Evolutionary conservation across 1,140 invertebrate species (phyloP), one percentile per base, ranked within the genome.

Genomic region (Brachionus plicatilis): DNA sequence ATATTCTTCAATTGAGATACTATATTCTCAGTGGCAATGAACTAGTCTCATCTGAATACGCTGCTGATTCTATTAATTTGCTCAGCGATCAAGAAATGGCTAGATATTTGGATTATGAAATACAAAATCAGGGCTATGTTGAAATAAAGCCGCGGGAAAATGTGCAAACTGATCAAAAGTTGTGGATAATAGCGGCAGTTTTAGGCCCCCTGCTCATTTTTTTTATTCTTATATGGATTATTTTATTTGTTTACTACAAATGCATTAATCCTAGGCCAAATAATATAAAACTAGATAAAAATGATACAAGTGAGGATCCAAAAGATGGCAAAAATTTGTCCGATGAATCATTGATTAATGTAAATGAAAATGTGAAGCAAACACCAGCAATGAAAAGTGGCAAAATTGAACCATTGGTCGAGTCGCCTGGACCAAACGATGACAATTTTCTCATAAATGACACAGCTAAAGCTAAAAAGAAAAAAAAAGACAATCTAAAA

Each of bases 41-140:
- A 47, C 17, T 82, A 9, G 79, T 82, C 7, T 65, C 79, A 11
- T 68, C 79, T 27, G 79, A 82, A n/a, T 82, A 82, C 27, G 79
- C 79, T 17, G 33, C 79, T 3, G 79, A 82, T 27, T 60, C 79
- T 9, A 82, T 82, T 20, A 82, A 82, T 68, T 47, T 82, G 24
- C 53, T 82, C 9, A 82, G 65, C 12, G 53, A 45, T 5, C 79
- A 82, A 82, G 79, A 82, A 82, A 65, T 82, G 79, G 79, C 79
- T 12, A 53, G 60, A 47, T 82, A 82, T 68, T 68, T 82, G 24
- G 29, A 82, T 27, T 41, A 82, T 4, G 79, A 82, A 60, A 37
- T 82, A 29, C 27, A 82, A 20, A 68, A 65, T 47, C 79, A 65
- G 24, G 79, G 79, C 11, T 82, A 65, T 47, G 79, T 65, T 68